Base-by-base conservation (phyloP, 2,113 vertebrate genomes). In the Brachyhypopomus gauderio region DNA sequence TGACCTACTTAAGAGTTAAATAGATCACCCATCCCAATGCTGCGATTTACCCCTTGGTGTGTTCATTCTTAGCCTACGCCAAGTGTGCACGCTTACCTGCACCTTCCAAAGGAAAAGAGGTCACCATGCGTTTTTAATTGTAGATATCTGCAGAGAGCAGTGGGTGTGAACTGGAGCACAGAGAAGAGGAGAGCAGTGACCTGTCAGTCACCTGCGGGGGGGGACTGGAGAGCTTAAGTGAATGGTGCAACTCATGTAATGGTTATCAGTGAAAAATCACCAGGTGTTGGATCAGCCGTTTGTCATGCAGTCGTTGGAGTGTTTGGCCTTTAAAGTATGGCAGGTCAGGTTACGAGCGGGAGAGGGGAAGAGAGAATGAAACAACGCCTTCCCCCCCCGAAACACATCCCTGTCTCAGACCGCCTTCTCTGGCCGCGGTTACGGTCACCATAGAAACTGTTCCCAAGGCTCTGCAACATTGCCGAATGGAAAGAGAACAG, bases 371-470 rank as follows among this genome's bases (percentile, higher is more conserved):
- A 64, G 34, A 66, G 56, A 34, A 8, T 41, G 17, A 30, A 36
- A 75, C 38, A 63, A 74, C 71, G 69, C 25, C 30, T 75, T 81
- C 78, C n/a, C 45, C n/a, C 45, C 80, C 56, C 56, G 64, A 59
- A 64, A 75, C 72, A 82, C 64, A 82, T 82, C 80, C 48, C 79
- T 60, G 77, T 67, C 78, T 80, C 63, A 78, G 55, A 70, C 66
- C 80, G 81, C 73, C 69, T 67, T 78, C 72, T 75, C 82, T 66
- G 75, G 71, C 75, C 82, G 85, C 77, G 75, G 72, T 84, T 78
- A 17, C 4, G 12, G 69, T 85, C 23, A 84, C 73, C 59, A 87
- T 85, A 75, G 86, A 78, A 87, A 87, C 86, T 56, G 82, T 79
- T 82, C 86, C 86, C 86, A 84, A 82, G 82, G 86, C 84, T 58